Conservation (phyloP, 2,888 invertebrate species). For the Melikaiella ostensackeni region DNA sequence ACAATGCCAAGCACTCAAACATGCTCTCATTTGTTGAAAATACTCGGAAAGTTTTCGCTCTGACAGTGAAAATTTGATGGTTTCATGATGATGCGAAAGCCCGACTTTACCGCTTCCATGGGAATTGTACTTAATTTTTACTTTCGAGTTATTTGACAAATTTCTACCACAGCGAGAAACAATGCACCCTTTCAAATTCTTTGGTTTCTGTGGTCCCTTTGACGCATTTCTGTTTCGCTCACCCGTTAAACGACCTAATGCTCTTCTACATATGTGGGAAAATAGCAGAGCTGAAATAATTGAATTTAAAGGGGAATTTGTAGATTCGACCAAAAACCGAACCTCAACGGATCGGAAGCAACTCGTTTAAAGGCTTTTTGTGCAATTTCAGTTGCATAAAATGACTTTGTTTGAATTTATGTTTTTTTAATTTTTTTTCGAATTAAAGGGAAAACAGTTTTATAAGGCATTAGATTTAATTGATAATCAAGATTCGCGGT, state of each 20-base stretch:
- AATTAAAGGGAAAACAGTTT: too few relatives aligned
- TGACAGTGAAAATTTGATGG: not conserved
- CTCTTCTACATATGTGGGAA: slow-evolving; percentile 16
- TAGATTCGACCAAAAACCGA: too few relatives aligned
- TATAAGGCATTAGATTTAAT: too few relatives aligned
- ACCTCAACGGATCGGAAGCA: too few relatives aligned
- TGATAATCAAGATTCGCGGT: too few relatives aligned
- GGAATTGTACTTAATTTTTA: slow-evolving; percentile 61
- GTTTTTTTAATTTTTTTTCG: too few relatives aligned
- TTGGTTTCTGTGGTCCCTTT: slow-evolving; percentile 71
- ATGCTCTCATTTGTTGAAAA: not conserved
- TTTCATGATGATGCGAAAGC: slow-evolving; percentile 1
- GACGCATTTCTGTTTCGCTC: slow-evolving; percentile 55
- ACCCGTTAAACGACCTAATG: slow-evolving; percentile 2
- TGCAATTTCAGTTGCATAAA: too few relatives aligned
- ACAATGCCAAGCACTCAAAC: not conserved
- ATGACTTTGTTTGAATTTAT: too few relatives aligned
- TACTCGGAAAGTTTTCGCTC: not conserved
- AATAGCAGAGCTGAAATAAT: slow-evolving; percentile 10
- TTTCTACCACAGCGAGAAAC: slow-evolving; percentile 60
- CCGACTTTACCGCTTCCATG: slow-evolving; percentile 40
- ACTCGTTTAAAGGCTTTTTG: too few relatives aligned
- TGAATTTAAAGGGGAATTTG: not conserved
- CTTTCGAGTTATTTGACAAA: slow-evolving; percentile 64
- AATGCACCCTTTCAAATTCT: slow-evolving; percentile 67